Base-by-base conservation (phyloP, 2,888 invertebrate genomes). In the Trichopoda pennipes region DNA sequence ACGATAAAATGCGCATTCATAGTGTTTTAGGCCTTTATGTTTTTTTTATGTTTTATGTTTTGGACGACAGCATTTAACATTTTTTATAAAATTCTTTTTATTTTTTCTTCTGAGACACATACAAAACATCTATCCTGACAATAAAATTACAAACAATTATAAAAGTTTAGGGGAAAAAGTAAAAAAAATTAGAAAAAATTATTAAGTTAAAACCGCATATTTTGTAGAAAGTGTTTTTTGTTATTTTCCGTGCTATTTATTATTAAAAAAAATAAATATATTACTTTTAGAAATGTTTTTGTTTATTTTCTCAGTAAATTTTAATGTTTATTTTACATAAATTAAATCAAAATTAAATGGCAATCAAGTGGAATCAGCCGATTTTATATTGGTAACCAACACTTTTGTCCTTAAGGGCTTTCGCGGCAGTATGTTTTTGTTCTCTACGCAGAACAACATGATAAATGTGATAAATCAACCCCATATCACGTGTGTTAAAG, bases 351-450 rank as follows among this genome's bases (percentile, higher is more conserved):
- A 90, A 90, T 90, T 89, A 88, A 90, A 89, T 87, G 90, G 90
- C 91, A 91, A 90, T 91, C 90, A 91, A 88, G 89, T 90, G 90
- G 90, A 91, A 91, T 91, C 91, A 91, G 91, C 89, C 90, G 90
- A 91, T 91, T 91, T 90, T 87, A 61, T 79, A 75, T 68, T 73
- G 69, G 69, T 70, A 70, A 82, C 75, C 75, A 82, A 79, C 68
- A 78, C 69, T 58, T 81, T 66, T 68, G 56, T 55, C 73, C 73
- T 55, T 49, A 55, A 68, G 79, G 61, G 68, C 47, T 9, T 23
- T 44, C 10, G 38, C 21, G 32, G n/a, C 32, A 32, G 49, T 9
- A 9, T 58, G n/a, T 44, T 44, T n/a, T 7, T 44, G 42, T 44
- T 44, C 42, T 42, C 42, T 38, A 7, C 3, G 16, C 14, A 42